Conservation (phyloP, 2,797 vertebrate genomes). For the Naso thynnoides region DNA sequence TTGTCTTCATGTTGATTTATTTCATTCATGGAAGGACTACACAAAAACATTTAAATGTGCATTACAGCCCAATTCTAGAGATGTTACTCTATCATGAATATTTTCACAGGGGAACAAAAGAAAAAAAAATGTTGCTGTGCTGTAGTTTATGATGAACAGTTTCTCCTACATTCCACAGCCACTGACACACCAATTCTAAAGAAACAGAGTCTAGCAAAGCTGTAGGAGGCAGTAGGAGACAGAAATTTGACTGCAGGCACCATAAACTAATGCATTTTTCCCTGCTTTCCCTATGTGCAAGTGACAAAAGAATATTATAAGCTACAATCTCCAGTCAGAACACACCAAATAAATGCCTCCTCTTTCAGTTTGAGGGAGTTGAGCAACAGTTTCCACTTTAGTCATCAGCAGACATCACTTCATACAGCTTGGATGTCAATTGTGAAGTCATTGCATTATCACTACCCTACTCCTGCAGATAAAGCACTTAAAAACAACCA, state of each 20-base stretch:
- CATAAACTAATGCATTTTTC: slow-evolving; percentile 49
- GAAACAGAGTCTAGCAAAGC: slow-evolving; percentile 50
- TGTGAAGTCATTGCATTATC: slow-evolving; percentile 51
- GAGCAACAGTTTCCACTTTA: slow-evolving; percentile 74
- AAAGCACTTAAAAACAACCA: slow-evolving; percentile 58
- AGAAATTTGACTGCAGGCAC: slow-evolving; percentile 51
- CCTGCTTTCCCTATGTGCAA: slow-evolving; percentile 7
- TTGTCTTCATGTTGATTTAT: slow-evolving; percentile 52
- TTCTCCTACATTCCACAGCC: slow-evolving; percentile 60
- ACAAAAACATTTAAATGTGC: slow-evolving; percentile 29
- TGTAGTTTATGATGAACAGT: slow-evolving; percentile 63
- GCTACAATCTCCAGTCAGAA: slow-evolving; percentile 17
- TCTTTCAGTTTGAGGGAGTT: slow-evolving; percentile 40
- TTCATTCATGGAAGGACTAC: slow-evolving; percentile 26
- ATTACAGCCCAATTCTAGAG: slow-evolving; percentile 48
- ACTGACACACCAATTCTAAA: slow-evolving; percentile 67
- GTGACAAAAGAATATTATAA: slow-evolving; percentile 11
- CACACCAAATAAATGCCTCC: slow-evolving; percentile 13
- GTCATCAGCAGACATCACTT: slow-evolving; percentile 62
- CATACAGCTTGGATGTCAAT: slow-evolving; percentile 45
- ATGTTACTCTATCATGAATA: slow-evolving; percentile 47
- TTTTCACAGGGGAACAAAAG: slow-evolving; percentile 54
- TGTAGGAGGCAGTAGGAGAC: slow-evolving; percentile 45
- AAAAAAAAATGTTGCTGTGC: slow-evolving; percentile 58
- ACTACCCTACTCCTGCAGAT: slow-evolving; percentile 45